Base-by-base conservation (phyloP, 2,888 invertebrate genomes). In the Arrhopalites spinosus region DNA sequence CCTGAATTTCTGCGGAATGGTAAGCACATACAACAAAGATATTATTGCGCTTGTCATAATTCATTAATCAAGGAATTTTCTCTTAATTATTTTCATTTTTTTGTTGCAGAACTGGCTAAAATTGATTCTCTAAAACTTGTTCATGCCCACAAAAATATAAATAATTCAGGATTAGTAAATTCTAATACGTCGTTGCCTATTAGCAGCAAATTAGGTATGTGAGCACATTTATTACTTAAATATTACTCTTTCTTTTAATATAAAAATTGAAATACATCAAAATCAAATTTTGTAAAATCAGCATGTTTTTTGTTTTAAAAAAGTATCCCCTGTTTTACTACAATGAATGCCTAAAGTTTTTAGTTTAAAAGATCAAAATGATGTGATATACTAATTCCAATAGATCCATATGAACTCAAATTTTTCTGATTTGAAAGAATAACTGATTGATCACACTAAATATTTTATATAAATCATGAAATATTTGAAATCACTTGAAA, bases 71-170 rank as follows among this genome's bases (percentile, higher is more conserved):
- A n/a, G n/a, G n/a, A n/a, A n/a, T n/a, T n/a, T n/a, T n/a, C n/a
- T n/a, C n/a, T n/a, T n/a, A n/a, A n/a, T n/a, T n/a, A n/a, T n/a
- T n/a, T n/a, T n/a, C n/a, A n/a, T n/a, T n/a, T n/a, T n/a, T n/a
- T n/a, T n/a, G n/a, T n/a, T n/a, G n/a, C n/a, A n/a, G n/a, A 86
- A 81, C 85, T 87, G 83, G 83, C 83, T 43, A 83, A 83, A 73
- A 75, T 78, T 20, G 75, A 79, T 68, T 59, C 74, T 23, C 29
- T 36, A 45, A 69, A 68, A 25, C 53, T 69, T 53, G 36, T 74
- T 68, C 64, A 64, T 20, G 36, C 66, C 50, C 66, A 66, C 23
- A 74, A 74, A 36, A 53, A 74, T 50, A 45, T 67, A 45, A 23
- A 20, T 20, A 66, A 74, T 53, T 73, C 27, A 66, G 73, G 64